Evolutionary conservation across 2,113 vertebrate genomes (phyloP).

Genomic region (Notothenia rossii): DNA sequence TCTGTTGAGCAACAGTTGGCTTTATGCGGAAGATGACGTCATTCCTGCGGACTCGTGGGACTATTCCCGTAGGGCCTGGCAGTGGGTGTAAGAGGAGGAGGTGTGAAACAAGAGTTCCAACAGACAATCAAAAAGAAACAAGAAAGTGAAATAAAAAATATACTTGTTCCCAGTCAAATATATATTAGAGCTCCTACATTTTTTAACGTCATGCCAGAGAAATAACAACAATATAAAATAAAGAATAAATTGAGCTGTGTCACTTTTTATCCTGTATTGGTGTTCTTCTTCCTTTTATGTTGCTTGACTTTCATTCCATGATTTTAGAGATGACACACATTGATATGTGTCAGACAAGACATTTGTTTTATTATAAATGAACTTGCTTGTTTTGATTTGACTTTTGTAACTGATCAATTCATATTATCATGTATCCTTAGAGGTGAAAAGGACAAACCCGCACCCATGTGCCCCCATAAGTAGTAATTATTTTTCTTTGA

Average conservation of each 20-base stretch:
- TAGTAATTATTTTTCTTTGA: no score
- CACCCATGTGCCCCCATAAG: no score
- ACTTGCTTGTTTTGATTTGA: no score
- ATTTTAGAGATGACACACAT: no score
- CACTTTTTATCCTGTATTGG: background rate
- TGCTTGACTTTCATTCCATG: no score
- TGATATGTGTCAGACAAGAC: no score
- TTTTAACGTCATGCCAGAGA: background rate
- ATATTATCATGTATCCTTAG: no score
- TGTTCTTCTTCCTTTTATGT: no score
- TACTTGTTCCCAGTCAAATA: background rate
- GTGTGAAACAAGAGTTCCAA: constrained; percentile 46
- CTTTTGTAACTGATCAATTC: no score
- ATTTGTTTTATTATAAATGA: no score
- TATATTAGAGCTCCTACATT: background rate
- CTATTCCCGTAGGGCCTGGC: constrained; percentile 49
- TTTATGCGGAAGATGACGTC: constrained; percentile 60
- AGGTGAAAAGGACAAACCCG: no score
- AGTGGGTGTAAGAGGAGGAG: constrained; percentile 45
- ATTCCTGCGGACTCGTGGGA: constrained; percentile 43
- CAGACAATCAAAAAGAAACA: constrained; percentile 33
- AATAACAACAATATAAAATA: background rate
- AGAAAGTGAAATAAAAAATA: background rate
- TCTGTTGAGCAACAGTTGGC: constrained; percentile 43
- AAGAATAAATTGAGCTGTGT: background rate